Conservation (phyloP, 2,888 invertebrate species). For the Thera britannica region DNA sequence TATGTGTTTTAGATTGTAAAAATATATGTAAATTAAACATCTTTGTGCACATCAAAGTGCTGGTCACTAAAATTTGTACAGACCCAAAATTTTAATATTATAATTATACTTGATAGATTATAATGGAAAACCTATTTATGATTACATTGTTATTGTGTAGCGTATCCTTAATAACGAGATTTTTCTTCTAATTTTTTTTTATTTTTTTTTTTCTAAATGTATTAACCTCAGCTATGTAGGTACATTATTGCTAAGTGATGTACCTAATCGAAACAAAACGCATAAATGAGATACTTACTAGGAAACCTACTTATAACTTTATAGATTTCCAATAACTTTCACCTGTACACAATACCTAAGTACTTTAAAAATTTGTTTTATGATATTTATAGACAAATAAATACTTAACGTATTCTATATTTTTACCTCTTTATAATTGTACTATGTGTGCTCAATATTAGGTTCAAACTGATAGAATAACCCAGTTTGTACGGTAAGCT, state of each 20-base stretch:
- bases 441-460: constrained; percentile 32
- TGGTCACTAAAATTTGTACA: constrained; percentile 44
- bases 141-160: constrained; percentile 45
- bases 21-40: constrained; percentile 41
- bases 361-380: not conserved
- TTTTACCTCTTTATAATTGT: constrained; percentile 3
- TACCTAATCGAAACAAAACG: not conserved
- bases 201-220: constrained; percentile 40
- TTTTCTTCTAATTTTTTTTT: constrained; percentile 32
- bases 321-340: not conserved
- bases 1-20: constrained; percentile 41
- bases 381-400: constrained; percentile 9
- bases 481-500: constrained; percentile 24
- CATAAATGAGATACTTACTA: not conserved
- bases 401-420: not conserved
- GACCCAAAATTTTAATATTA: constrained; percentile 36
- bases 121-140: constrained; percentile 24
- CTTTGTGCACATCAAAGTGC: constrained; percentile 25
- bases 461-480: constrained; percentile 25
- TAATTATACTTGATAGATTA: constrained; percentile 44
- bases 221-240: constrained; percentile 41
- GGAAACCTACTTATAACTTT: not conserved
- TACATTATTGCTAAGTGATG: not conserved
- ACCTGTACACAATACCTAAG: not conserved
- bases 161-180: constrained; percentile 53